A percentile compares a stretch with the other conserved stretches of the same genome.
These are phyloP conservation scores for Ibycter americanus DNA, from an alignment of 2,797 vertebrate genomes.

Conservation along the genomic window DNA sequence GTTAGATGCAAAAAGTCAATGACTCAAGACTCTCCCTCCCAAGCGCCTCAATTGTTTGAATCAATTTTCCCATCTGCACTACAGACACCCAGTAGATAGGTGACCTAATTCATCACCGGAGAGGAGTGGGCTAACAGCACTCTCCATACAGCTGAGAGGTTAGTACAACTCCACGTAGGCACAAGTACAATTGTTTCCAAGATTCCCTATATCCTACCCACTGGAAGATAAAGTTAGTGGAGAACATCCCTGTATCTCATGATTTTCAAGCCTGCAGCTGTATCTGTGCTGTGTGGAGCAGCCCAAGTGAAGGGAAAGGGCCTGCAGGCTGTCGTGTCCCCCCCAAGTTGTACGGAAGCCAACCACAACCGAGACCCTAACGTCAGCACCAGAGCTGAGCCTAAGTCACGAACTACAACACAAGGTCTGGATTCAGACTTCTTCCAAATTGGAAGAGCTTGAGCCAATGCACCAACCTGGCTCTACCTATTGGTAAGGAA, in stretches of 20 bases:
- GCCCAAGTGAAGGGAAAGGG: not conserved
- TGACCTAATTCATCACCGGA: not conserved
- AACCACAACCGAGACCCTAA: not conserved
- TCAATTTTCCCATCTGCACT: not conserved
- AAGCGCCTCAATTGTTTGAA: not conserved
- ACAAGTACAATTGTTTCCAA: not conserved
- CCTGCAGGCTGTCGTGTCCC: not conserved
- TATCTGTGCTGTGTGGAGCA: not conserved
- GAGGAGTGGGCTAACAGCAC: not conserved
- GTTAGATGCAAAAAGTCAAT: not conserved
- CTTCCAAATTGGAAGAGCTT: not conserved
- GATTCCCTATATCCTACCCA: not conserved
- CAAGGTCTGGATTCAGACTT: not conserved
- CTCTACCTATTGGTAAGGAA: not conserved
- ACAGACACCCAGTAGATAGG: not conserved
- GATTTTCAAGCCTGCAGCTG: not conserved
- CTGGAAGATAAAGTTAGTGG: not conserved
- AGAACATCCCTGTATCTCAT: not conserved
- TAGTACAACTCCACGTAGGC: fast-evolving
- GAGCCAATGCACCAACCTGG: not conserved
- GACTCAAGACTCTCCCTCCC: not conserved
- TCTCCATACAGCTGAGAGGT: not conserved
- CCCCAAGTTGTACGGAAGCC: not conserved
- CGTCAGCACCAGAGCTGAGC: not conserved
- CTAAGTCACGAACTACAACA: not conserved